Base-by-base conservation (phyloP, 2,113 vertebrate species). In the Oncorhynchus clarkii region DNA sequence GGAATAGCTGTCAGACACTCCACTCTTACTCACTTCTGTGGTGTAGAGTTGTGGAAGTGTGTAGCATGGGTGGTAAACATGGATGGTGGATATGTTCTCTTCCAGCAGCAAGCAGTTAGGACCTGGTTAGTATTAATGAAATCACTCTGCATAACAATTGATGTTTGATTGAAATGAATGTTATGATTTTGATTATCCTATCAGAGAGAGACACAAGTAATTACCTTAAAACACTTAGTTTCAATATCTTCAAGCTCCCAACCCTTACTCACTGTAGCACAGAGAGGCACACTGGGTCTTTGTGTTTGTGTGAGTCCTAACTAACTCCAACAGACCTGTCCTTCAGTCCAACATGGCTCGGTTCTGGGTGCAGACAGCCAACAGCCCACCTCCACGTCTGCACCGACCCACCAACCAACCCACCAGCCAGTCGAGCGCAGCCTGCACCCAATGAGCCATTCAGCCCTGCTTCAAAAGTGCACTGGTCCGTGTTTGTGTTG, bases 351-450 rank as follows among this genome's bases (percentile, higher is more conserved):
- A 14, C 51, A 54, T 54, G 16, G 16, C 51, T 54, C 14, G 51
- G 51, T 54, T 54, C 16, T 54, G 51, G 51, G 14, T 54, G 51
- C 51, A 54, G 51, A 18, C 51, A 16, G 51, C 51, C 12, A 54
- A 54, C 3, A 54, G 16, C 16, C 66, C 27, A 70, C 59, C 85
- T 82, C 82, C 68, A 71, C 79, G 82, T 78, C 48, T 22, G 16
- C 24, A 65, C 34, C 9, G 83, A 90, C 51, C 31, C 11, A 45
- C 31, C 18, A 34, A 66, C 9, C 31, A 16, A n/a, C n/a, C 74
- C 87, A 86, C 69, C 26, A 69, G 67, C 85, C 81, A 85, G 85
- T 79, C 83, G 78, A 79, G 87, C 79, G 34, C 20, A 77, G 75
- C 80, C 76, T 80, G 62, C 86, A 87, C 68, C 65, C 84, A 81